Percentiles rank a stretch among this genome's conserved stretches.
These are phyloP conservation scores for Cheilosia vulpina DNA, from an alignment of 2,888 invertebrate species.

Conservation along the genomic window DNA sequence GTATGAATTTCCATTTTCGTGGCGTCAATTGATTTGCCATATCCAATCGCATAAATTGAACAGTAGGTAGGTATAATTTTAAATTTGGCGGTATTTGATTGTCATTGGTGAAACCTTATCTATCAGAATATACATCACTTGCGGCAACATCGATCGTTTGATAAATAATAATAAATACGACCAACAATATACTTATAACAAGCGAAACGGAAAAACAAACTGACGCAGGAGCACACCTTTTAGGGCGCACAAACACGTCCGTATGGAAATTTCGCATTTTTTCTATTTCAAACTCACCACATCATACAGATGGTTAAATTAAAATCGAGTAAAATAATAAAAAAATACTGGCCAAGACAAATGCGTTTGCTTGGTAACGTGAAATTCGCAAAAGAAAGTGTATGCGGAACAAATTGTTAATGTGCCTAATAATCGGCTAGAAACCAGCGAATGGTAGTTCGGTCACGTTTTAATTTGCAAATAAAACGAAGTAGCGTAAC, in stretches of 20 bases:
- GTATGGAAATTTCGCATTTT: constrained; percentile 37
- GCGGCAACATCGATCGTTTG: constrained; percentile 25
- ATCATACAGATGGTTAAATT: constrained; percentile 53
- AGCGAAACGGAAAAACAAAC: constrained; percentile 15
- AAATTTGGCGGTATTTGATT: constrained; percentile 36
- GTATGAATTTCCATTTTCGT: constrained; percentile 47
- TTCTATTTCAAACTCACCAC: constrained; percentile 27
- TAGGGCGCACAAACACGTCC: constrained; percentile 45
- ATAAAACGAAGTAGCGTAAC: constrained; percentile 47
- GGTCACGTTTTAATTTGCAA: constrained; percentile 69
- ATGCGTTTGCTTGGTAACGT: constrained; percentile 38
- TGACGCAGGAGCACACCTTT: constrained; percentile 55
- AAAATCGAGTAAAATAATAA: constrained; percentile 29
- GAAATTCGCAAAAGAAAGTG: constrained; percentile 71
- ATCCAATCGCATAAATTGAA: neutral
- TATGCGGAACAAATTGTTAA: constrained; percentile 59
- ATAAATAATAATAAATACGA: neutral
- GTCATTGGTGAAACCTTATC: neutral
- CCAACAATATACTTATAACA: neutral
- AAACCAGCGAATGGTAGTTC: constrained; percentile 52
- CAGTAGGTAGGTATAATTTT: constrained; percentile 19
- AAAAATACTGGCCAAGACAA: constrained; percentile 8
- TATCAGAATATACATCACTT: constrained; percentile 37
- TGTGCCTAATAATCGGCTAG: constrained; percentile 36
- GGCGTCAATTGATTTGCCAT: constrained; percentile 25